Evolutionary conservation across 2,888 invertebrate species (phyloP).

Genomic region (Callinectes sapidus): DNA sequence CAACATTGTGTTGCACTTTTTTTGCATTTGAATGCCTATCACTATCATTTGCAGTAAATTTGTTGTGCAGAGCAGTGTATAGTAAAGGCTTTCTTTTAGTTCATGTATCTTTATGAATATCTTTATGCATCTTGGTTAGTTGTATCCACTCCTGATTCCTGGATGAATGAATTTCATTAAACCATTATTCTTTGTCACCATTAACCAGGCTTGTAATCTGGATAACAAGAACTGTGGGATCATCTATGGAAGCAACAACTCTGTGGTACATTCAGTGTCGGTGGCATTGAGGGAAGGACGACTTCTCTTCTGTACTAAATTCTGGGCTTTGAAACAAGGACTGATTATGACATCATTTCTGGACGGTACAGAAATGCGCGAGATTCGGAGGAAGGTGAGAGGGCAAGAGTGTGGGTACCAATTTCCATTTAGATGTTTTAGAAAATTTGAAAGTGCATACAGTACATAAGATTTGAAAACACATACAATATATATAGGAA

Average conservation of each 20-base stretch:
- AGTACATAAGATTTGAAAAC: no score
- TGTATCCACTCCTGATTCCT: not conserved
- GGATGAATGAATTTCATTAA: not conserved
- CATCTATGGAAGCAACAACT: not conserved
- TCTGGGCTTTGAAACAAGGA: not conserved
- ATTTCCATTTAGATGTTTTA: not conserved
- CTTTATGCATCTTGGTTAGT: no score
- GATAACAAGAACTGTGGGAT: not conserved
- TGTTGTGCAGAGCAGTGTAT: no score
- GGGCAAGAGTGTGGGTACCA: not conserved
- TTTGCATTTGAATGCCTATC: no score
- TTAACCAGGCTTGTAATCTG: slow-evolving; percentile 36
- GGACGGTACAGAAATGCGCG: slow-evolving; percentile 22
- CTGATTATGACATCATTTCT: slow-evolving; percentile 17
- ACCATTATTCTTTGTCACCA: not conserved
- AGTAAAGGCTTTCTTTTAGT: no score
- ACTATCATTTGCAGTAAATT: no score
- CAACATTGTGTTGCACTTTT: no score
- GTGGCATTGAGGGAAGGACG: not conserved
- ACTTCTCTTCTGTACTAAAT: slow-evolving; percentile 46
- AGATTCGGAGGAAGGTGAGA: slow-evolving; percentile 29
- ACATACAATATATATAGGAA: not conserved
- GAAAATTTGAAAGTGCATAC: not conserved
- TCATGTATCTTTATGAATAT: no score
- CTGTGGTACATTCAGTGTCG: slow-evolving; percentile 15